Percentiles rank a stretch among this genome's conserved stretches.
These are phyloP conservation scores for Trisateles emortualis DNA, from an alignment of 2,888 invertebrate genomes.

Conservation along the genomic window DNA sequence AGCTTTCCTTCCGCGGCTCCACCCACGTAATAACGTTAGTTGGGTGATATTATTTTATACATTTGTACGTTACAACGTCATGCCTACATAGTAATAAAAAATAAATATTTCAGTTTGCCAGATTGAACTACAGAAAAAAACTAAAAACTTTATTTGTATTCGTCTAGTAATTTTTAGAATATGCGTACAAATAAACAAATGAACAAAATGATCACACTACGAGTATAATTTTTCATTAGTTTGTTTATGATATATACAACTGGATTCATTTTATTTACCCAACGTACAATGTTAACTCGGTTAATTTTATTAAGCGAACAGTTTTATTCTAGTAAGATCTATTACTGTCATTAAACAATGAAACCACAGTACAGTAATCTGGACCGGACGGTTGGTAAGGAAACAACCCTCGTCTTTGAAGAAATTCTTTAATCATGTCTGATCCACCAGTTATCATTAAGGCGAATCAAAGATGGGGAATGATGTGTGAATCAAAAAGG, in stretches of 20 bases:
- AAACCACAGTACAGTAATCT: no score
- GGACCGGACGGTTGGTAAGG: no score
- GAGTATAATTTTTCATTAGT: slow-evolving; percentile 9
- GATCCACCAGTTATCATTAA: no score
- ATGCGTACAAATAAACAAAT: slow-evolving; percentile 25
- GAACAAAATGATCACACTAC: slow-evolving; percentile 10
- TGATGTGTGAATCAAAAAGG: no score
- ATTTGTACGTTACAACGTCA: slow-evolving; percentile 31
- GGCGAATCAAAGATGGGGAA: no score
- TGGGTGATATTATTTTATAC: slow-evolving; percentile 27
- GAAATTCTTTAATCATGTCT: no score
- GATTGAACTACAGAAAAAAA: slow-evolving; percentile 21
- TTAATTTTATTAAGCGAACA: background rate
- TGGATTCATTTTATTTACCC: slow-evolving; percentile 3
- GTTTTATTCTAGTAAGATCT: background rate
- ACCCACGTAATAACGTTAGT: slow-evolving; percentile 28
- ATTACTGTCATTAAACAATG: slow-evolving; percentile 1
- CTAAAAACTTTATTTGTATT: slow-evolving; percentile 18
- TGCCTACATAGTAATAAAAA: slow-evolving; percentile 13
- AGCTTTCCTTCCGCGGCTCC: slow-evolving; percentile 20
- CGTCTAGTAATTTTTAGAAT: slow-evolving; percentile 17
- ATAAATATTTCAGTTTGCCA: slow-evolving; percentile 16
- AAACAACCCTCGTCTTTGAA: no score
- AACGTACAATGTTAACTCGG: background rate
- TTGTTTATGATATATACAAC: slow-evolving; percentile 16